Evolutionary conservation across 2,113 vertebrate genomes (phyloP).

Genomic region (Rattus norvegicus): GRCr8 NC_086033.1:77372501-77373000

Average conservation of each 20-base stretch:
- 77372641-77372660: neutral
- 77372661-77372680: neutral
- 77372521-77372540: neutral
- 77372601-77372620: neutral
- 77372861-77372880: neutral
- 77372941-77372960: neutral
- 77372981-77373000: neutral
- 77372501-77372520: neutral
- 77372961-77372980: slow-evolving; percentile 5
- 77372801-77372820: neutral
- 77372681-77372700: neutral
- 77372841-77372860: neutral
- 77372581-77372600: neutral
- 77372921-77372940: neutral
- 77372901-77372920: slow-evolving; percentile 33
- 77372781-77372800: neutral
- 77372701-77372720: neutral
- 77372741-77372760: neutral
- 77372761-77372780: neutral
- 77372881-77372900: neutral
- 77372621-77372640: neutral
- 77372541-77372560: neutral
- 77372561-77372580: neutral
- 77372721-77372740: neutral
- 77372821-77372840: neutral